These are phyloP conservation scores for Physella acuta DNA, from an alignment of 1,140 invertebrate species.

Conservation along the genomic window DNA sequence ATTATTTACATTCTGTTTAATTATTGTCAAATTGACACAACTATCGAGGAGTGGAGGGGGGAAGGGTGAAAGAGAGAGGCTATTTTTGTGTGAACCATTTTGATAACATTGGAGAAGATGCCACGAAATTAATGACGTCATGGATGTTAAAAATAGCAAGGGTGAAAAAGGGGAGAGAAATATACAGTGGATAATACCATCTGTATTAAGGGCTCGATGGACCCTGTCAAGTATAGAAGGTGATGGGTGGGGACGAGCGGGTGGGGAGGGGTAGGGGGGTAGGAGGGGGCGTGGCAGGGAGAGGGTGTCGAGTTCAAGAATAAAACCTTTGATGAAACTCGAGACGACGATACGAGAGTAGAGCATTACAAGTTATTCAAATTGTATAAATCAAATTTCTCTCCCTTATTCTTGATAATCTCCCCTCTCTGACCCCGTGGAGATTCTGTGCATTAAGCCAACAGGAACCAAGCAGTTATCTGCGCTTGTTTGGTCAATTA, in stretches of 20 bases:
- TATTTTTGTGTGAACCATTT: too few relatives aligned
- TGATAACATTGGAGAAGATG: too few relatives aligned
- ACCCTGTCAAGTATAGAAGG: too few relatives aligned
- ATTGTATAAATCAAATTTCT: constrained; percentile 24
- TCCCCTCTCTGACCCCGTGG: constrained; percentile 10
- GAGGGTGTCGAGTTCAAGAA: neutral
- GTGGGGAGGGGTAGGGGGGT: neutral
- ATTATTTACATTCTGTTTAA: too few relatives aligned
- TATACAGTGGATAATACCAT: too few relatives aligned
- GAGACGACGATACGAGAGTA: neutral
- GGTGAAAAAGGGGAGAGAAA: too few relatives aligned
- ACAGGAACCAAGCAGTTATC: constrained; percentile 18
- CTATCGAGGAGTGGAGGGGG: too few relatives aligned
- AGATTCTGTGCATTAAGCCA: constrained; percentile 9
- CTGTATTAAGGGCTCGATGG: too few relatives aligned
- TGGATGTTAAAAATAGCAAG: too few relatives aligned
- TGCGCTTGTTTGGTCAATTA: constrained; percentile 21
- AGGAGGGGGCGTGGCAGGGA: neutral
- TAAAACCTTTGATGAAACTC: neutral
- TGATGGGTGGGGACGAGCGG: neutral
- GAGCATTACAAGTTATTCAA: constrained; percentile 17
- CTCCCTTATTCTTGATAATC: constrained; percentile 14
- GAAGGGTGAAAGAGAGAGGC: too few relatives aligned
- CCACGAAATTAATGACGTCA: too few relatives aligned
- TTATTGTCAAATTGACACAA: too few relatives aligned